A percentile compares a stretch with the other conserved stretches of the same genome.
These are phyloP conservation scores for Platorchestia sp. DNA, from an alignment of 1,140 invertebrate genomes.

Conservation along the genomic window DNA sequence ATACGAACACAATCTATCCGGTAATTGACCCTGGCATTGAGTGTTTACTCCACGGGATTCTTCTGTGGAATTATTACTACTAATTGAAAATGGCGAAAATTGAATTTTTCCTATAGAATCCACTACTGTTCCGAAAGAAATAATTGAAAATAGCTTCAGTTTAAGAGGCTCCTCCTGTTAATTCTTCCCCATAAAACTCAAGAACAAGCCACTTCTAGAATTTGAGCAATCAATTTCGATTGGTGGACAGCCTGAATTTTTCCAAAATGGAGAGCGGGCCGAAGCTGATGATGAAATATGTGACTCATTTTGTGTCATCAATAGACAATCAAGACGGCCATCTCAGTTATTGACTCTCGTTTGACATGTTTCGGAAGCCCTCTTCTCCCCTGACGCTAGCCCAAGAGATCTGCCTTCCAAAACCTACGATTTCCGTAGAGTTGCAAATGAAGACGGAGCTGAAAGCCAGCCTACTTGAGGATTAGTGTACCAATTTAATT, in stretches of 20 bases:
- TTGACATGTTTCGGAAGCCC: neutral
- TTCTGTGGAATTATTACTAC: too few species aligned
- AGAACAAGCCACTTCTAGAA: neutral
- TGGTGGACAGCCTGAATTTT: neutral
- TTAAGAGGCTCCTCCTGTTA: neutral
- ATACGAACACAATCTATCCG: too few species aligned
- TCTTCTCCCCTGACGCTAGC: neutral
- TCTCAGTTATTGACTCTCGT: neutral
- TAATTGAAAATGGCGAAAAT: too few species aligned
- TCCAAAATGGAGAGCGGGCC: neutral
- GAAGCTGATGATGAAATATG: neutral
- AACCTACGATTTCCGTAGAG: neutral
- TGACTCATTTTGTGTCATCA: neutral
- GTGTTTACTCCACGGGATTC: too few species aligned
- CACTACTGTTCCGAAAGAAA: too few species aligned
- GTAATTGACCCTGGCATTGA: too few species aligned
- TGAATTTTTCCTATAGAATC: too few species aligned
- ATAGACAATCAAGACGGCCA: neutral
- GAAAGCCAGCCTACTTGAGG: neutral
- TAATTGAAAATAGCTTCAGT: too few species aligned
- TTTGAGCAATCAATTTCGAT: neutral
- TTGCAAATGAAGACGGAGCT: neutral
- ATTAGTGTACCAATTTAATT: too few species aligned
- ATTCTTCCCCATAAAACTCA: neutral
- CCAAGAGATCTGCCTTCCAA: neutral